phyloP scores from a whole-genome alignment of 2,113 vertebrate genomes.

The Bothrops jararaca region DNA sequence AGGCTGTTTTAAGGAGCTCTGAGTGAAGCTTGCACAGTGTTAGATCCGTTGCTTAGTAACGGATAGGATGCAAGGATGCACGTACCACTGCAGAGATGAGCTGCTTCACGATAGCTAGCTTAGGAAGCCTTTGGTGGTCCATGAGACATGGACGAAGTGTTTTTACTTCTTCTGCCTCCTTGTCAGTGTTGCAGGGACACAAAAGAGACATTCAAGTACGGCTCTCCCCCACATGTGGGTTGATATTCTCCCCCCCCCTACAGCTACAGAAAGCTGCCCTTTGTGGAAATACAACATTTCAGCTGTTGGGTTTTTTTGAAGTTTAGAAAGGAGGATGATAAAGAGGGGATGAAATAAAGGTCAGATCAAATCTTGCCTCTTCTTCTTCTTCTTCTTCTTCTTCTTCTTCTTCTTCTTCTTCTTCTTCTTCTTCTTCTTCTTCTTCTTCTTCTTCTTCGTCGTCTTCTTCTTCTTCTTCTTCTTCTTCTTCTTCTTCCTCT shows the following conservation, averaged over 20 bases:
- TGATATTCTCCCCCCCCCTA: neutral
- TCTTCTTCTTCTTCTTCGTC: too few relatives aligned
- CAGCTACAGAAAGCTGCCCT: neutral
- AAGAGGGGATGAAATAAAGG: neutral
- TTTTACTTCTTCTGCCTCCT: neutral
- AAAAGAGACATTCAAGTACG: too few relatives aligned
- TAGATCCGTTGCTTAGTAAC: conserved; percentile 22
- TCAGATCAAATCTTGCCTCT: neutral
- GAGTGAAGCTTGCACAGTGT: neutral
- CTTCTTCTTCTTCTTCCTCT: too few relatives aligned
- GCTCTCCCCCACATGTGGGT: neutral
- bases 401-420: too few relatives aligned
- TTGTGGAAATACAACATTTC: neutral
- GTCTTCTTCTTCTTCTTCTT: too few relatives aligned
- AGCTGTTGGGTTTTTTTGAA: neutral
- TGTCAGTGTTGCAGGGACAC: neutral
- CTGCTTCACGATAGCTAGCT: neutral
- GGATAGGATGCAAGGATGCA: neutral
- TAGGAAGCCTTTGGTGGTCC: neutral
- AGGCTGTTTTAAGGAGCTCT: neutral
- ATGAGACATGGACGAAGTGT: neutral
- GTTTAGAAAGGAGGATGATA: neutral
- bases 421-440: too few relatives aligned
- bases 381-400: too few relatives aligned
- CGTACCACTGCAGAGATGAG: conserved; percentile 13